Evolutionary conservation across 2,888 invertebrate genomes (phyloP), one percentile per base, ranked within the genome.

Genomic region (Stenurella melanura): DNA sequence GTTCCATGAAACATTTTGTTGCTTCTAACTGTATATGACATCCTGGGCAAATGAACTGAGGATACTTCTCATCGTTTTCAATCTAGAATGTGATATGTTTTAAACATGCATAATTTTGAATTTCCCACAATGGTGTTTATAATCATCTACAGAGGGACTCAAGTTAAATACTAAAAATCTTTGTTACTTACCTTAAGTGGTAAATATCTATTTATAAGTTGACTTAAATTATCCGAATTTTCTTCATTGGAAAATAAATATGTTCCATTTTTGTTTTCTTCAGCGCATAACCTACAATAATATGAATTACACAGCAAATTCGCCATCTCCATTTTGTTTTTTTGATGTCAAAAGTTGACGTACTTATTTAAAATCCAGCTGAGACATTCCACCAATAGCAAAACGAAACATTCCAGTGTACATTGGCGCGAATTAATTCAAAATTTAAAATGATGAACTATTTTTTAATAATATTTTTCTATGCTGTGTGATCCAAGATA

Each of bases 11-110:
- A 84, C 94, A 93, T 74, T 93, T 93, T 21, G 95, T 94, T 60
- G 94, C 93, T 87, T 95, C 94, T 82, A 95, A 86, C 87, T 95
- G 95, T 75, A 95, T 93, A 78, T 93, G 93, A 85, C 96, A 96
- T 57, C 94, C 94, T 10, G 94, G 94, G 86, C 96, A 96, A 82
- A 96, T 93, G 19, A 93, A 93, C 71, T 93, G 91, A 1, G 95
- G 95, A 80, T 93, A 90, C 85, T 92, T 92, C 0, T 93, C 93
- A 90, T 95, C 94, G 87, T 94, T 92, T 71, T 90, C 89, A 34
- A 95, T 92, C 95, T 95, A 85, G 61, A 90, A 89, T 10, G n/a
- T 56, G 19, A 11, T 74, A 54, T 26, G 66, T 75, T 74, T 56
- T 17, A 63, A 50, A 54, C 58, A 68, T 34, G 17, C 68, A 58